These are phyloP conservation scores for Thereva nobilitata DNA, from an alignment of 2,888 invertebrate species.

Conservation along the genomic window DNA sequence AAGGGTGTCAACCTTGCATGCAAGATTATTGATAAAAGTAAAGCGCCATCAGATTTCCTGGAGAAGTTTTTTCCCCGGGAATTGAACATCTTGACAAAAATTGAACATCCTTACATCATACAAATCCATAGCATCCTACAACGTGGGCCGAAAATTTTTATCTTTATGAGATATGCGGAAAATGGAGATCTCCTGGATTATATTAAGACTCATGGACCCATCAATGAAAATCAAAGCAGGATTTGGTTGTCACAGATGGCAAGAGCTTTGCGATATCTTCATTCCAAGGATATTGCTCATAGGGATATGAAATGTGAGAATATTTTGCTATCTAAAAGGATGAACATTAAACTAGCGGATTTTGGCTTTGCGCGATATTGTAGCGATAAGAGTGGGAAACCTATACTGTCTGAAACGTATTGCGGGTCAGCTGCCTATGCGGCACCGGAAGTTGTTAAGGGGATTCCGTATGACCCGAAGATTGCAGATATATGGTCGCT, in stretches of 20 bases:
- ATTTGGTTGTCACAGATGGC: slow-evolving; percentile 87
- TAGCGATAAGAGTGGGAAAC: slow-evolving; percentile 69
- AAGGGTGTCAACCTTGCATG: slow-evolving; percentile 73
- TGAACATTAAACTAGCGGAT: slow-evolving; percentile 90
- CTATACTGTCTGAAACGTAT: slow-evolving; percentile 85
- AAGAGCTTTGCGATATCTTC: slow-evolving; percentile 80
- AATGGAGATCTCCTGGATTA: slow-evolving; percentile 88
- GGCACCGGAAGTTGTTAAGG: slow-evolving; percentile 91
- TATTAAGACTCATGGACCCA: slow-evolving; percentile 75
- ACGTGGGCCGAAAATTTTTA: slow-evolving; percentile 80
- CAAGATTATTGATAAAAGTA: slow-evolving; percentile 89
- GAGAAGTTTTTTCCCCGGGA: slow-evolving; percentile 93
- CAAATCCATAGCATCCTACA: slow-evolving; percentile 86
- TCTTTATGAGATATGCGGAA: slow-evolving; percentile 90
- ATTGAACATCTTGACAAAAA: slow-evolving; percentile 83
- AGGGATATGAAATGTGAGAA: slow-evolving; percentile 95
- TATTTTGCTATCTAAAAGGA: slow-evolving; percentile 77
- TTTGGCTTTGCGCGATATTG: slow-evolving; percentile 91
- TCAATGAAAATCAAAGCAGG: slow-evolving; percentile 78
- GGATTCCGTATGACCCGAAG: slow-evolving; percentile 86
- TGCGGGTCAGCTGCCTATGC: slow-evolving; percentile 98
- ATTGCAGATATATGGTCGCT: slow-evolving; percentile 92
- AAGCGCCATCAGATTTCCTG: slow-evolving; percentile 86
- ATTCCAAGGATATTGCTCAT: slow-evolving; percentile 83
- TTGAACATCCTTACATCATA: slow-evolving; percentile 89